Percentiles rank a stretch among this genome's conserved stretches.
These are phyloP conservation scores for Aradus depressus DNA, from an alignment of 2,888 invertebrate genomes.

Conservation along the genomic window DNA sequence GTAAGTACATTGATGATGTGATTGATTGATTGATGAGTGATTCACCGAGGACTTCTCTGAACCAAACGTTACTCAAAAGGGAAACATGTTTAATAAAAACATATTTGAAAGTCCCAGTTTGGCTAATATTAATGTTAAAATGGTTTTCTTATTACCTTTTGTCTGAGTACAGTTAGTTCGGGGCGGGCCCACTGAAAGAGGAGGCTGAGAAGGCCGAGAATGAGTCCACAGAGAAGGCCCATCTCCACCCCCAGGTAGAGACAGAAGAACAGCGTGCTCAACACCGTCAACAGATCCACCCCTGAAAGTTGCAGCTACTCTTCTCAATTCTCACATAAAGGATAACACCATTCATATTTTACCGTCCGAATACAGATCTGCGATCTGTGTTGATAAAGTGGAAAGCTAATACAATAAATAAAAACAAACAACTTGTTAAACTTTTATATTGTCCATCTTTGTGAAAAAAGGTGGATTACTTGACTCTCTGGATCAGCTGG, in stretches of 20 bases:
- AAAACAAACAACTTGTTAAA: no score
- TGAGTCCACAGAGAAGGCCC: slow-evolving; percentile 62
- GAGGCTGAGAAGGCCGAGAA: slow-evolving; percentile 50
- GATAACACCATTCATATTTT: no score
- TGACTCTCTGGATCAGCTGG: no score
- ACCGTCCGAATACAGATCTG: no score
- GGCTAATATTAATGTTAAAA: neutral
- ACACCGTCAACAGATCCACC: slow-evolving; percentile 53
- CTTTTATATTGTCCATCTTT: no score
- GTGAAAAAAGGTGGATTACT: no score
- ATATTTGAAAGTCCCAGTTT: neutral
- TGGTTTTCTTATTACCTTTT: slow-evolving; percentile 36
- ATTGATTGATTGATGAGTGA: neutral
- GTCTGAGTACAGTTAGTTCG: slow-evolving; percentile 37
- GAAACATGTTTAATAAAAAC: no score
- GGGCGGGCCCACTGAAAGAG: slow-evolving; percentile 59
- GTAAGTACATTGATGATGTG: neutral
- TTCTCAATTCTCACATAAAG: no score
- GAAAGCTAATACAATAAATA: no score
- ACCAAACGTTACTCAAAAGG: neutral
- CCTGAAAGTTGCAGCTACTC: no score
- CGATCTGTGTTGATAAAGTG: no score
- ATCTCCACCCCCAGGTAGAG: slow-evolving; percentile 62
- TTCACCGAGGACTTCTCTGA: neutral
- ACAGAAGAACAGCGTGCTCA: slow-evolving; percentile 56